Conservation (phyloP, 2,797 vertebrate species). For the Sparidentex hasta region DNA sequence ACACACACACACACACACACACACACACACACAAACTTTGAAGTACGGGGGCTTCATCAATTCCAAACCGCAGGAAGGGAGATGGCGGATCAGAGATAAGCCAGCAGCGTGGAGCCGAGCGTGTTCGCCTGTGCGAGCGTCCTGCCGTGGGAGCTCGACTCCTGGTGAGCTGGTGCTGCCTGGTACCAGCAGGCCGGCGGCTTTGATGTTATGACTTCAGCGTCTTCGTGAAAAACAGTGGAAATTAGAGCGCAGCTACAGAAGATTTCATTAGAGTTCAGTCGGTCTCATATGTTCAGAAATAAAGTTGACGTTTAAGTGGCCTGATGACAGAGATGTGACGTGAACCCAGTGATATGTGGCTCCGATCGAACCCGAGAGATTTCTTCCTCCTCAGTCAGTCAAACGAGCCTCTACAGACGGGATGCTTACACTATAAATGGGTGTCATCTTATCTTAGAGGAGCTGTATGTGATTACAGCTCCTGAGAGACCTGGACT, state of each 20-base stretch:
- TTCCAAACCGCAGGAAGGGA: slow-evolving; percentile 78
- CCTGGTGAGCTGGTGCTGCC: slow-evolving; percentile 66
- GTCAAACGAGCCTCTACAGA: neutral
- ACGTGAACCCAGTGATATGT: slow-evolving; percentile 38
- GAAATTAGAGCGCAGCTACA: slow-evolving; percentile 43
- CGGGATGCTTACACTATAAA: neutral
- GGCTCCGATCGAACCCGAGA: slow-evolving; percentile 15
- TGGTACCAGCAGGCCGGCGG: slow-evolving; percentile 59
- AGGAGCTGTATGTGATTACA: neutral
- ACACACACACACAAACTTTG: slow-evolving; percentile 75
- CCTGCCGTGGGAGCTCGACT: slow-evolving; percentile 58
- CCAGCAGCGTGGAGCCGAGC: slow-evolving; percentile 68
- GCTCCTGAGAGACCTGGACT: neutral
- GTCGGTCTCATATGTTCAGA: slow-evolving; percentile 29
- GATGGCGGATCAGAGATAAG: slow-evolving; percentile 85
- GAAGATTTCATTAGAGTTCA: slow-evolving; percentile 55
- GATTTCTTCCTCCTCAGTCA: too few relatives aligned
- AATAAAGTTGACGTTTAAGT: slow-evolving; percentile 15
- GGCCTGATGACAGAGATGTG: slow-evolving; percentile 23
- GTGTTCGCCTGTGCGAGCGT: slow-evolving; percentile 45
- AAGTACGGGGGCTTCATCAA: slow-evolving; percentile 77
- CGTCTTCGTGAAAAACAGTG: slow-evolving; percentile 41
- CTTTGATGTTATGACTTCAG: slow-evolving; percentile 74
- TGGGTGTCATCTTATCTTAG: neutral
- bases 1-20: neutral